Evolutionary conservation across 2,797 vertebrate genomes (phyloP).

Genomic region (Coluber constrictor): DNA sequence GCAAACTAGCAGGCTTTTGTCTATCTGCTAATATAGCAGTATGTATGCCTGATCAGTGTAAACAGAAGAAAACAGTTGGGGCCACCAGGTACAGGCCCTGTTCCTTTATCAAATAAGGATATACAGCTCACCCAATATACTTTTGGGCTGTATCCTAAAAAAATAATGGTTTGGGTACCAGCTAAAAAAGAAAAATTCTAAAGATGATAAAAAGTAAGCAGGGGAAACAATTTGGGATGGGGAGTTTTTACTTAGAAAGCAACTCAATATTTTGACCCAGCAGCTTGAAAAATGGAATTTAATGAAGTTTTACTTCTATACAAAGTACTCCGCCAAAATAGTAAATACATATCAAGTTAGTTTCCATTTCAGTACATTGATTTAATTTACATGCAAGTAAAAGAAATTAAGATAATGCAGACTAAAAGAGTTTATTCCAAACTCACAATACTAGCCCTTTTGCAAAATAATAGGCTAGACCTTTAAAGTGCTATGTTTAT

Average conservation of each 20-base stretch:
- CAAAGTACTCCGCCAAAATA: background rate
- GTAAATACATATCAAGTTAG: background rate
- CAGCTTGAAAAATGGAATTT: background rate
- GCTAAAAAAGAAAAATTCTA: background rate
- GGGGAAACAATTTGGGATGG: background rate
- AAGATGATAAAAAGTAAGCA: background rate
- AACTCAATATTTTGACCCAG: slow-evolving; percentile 5
- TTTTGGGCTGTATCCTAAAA: background rate
- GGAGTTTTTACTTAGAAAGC: background rate
- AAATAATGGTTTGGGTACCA: background rate
- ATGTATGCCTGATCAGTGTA: background rate
- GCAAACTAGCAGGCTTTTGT: background rate
- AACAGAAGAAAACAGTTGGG: background rate
- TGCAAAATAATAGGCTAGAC: slow-evolving; percentile 22
- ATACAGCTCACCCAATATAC: background rate
- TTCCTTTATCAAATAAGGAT: background rate
- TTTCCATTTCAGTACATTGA: background rate
- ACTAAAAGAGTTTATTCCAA: slow-evolving; percentile 25
- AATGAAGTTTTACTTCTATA: slow-evolving; percentile 23
- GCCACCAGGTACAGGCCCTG: background rate
- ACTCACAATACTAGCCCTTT: slow-evolving; percentile 16
- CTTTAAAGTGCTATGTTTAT: slow-evolving; percentile 70
- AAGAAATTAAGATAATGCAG: background rate
- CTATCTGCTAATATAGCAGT: background rate
- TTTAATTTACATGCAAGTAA: slow-evolving; percentile 29